Percentiles rank a stretch among this genome's conserved stretches.
phyloP scores from a whole-genome alignment of 2,113 vertebrate genomes.

The Barbus barbus region DNA sequence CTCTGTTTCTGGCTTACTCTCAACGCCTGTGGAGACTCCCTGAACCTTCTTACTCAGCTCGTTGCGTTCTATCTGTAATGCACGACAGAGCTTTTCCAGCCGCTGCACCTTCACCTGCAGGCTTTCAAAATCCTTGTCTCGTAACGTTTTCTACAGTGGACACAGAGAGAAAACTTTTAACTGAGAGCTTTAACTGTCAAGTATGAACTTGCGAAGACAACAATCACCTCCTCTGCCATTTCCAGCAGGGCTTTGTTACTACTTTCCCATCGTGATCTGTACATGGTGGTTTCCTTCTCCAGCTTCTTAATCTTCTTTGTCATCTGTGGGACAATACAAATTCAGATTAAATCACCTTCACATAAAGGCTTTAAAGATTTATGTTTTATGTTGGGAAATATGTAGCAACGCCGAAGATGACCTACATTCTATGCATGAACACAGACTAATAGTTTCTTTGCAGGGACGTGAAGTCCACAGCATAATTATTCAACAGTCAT shows the following conservation, averaged over 20 bases:
- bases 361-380: background rate
- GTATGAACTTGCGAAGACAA: background rate
- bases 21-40: slow-evolving; percentile 65
- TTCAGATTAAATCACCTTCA: slow-evolving; percentile 1
- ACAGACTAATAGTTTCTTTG: background rate
- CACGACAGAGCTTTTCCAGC: slow-evolving; percentile 93
- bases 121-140: slow-evolving; percentile 89
- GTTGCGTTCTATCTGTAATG: slow-evolving; percentile 92
- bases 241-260: slow-evolving; percentile 96
- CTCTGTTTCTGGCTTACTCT: background rate
- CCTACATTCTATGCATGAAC: background rate
- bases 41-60: slow-evolving; percentile 97
- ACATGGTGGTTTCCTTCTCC: slow-evolving; percentile 98
- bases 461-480: too few species aligned
- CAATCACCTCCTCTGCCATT: slow-evolving; percentile 93
- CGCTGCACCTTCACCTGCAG: slow-evolving; percentile 94
- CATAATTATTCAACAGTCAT: background rate
- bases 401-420: too few species aligned
- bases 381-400: background rate
- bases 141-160: slow-evolving; percentile 91
- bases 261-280: slow-evolving; percentile 96
- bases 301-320: slow-evolving; percentile 99
- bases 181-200: background rate
- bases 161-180: background rate
- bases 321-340: slow-evolving; percentile 79